Conservation (phyloP, 2,888 invertebrate species). For the Thymelicus sylvestris region DNA sequence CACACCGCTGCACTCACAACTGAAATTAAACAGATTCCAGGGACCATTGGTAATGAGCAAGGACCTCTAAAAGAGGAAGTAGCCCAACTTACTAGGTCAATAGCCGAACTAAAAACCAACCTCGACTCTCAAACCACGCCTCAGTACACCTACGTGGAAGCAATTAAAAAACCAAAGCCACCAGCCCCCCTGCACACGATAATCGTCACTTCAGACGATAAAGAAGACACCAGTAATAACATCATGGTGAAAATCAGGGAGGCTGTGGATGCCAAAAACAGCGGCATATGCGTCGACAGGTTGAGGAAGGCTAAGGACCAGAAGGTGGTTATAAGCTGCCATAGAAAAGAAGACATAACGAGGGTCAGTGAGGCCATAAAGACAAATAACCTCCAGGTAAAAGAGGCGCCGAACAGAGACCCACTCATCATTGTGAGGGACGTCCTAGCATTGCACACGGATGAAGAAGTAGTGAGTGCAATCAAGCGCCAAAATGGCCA, state of each 20-base stretch:
- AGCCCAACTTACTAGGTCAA: too few relatives aligned
- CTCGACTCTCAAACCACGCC: too few relatives aligned
- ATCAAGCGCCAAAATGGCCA: constrained; percentile 33
- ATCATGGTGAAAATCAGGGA: background rate
- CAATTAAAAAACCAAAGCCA: too few relatives aligned
- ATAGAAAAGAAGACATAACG: constrained; percentile 15
- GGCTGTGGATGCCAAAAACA: constrained; percentile 2
- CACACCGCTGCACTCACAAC: too few relatives aligned
- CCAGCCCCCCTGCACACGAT: background rate
- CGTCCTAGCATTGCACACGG: constrained; percentile 8
- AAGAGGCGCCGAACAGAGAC: constrained; percentile 37
- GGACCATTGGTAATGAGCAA: too few relatives aligned
- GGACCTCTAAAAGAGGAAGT: too few relatives aligned
- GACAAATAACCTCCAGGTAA: constrained; percentile 15
- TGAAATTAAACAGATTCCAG: too few relatives aligned
- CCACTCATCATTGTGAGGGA: constrained; percentile 30
- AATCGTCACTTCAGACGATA: background rate
- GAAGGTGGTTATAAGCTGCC: constrained; percentile 37
- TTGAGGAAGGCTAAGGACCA: constrained; percentile 37
- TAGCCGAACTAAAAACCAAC: too few relatives aligned
- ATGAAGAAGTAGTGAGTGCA: constrained; percentile 28
- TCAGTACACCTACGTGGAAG: too few relatives aligned
- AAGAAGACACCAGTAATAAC: background rate
- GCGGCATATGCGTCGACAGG: background rate
- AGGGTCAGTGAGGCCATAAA: constrained; percentile 12